Conservation (phyloP, 1,140 invertebrate species). For the Macrobrachium nipponense region DNA sequence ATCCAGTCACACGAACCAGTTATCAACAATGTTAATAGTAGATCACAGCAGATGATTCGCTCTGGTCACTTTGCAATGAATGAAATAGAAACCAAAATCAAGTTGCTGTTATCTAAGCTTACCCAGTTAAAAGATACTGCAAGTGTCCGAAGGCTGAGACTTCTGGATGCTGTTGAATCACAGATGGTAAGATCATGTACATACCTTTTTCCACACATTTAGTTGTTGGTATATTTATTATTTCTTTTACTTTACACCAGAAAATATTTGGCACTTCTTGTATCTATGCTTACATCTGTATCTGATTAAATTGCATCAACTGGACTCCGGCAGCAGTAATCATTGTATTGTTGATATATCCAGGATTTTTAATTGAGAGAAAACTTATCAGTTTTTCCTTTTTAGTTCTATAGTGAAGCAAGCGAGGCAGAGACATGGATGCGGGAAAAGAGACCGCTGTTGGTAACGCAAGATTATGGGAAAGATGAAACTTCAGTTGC, state of each 20-base stretch:
- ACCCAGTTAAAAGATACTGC: conserved; percentile 78
- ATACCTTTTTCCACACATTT: no score
- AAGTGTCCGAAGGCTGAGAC: conserved; percentile 76
- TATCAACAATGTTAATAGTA: conserved; percentile 77
- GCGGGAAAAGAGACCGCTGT: conserved; percentile 81
- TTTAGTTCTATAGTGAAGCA: conserved; percentile 86
- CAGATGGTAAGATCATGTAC: conserved; percentile 79
- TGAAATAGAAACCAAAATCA: conserved; percentile 77
- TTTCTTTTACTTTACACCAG: background rate
- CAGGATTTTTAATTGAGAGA: no score
- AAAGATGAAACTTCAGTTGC: conserved; percentile 90
- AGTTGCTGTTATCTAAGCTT: conserved; percentile 76
- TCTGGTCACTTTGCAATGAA: conserved; percentile 84
- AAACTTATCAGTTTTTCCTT: conserved; percentile 52
- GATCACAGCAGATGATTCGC: conserved; percentile 83
- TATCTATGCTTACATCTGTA: no score
- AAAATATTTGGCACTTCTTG: background rate
- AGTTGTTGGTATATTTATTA: no score
- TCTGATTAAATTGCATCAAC: no score
- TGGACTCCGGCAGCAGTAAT: no score
- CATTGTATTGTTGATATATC: no score
- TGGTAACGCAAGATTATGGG: conserved; percentile 82
- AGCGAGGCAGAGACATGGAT: conserved; percentile 90
- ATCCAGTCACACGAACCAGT: conserved; percentile 85
- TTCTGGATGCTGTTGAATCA: conserved; percentile 86